A percentile compares a stretch with the other conserved stretches of the same genome.
phyloP scores from a whole-genome alignment of 1,140 invertebrate genomes.

The Antheraea pernyi region DNA sequence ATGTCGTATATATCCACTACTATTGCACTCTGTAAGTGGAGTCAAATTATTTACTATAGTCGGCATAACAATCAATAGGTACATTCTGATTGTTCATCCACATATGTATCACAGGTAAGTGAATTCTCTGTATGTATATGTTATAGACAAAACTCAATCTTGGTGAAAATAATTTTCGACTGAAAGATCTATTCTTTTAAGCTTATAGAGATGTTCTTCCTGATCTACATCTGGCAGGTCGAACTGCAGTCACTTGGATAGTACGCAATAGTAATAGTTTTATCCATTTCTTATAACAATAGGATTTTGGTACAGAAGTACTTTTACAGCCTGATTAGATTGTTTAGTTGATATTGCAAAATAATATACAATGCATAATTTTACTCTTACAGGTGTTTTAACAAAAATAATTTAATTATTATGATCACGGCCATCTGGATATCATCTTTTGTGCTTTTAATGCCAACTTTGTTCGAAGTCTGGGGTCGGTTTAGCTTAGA shows the following conservation, averaged over 20 bases:
- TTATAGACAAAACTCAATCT: background rate
- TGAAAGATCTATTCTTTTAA: background rate
- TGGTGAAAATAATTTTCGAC: background rate
- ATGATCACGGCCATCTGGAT: slow-evolving; percentile 87
- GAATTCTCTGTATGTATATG: background rate
- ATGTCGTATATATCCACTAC: slow-evolving; percentile 85
- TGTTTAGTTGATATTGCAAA: background rate
- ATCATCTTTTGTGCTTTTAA: slow-evolving; percentile 83
- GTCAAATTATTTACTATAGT: slow-evolving; percentile 88
- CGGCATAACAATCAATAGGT: slow-evolving; percentile 86
- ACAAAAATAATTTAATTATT: slow-evolving; percentile 81
- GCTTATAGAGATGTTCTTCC: no score
- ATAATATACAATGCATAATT: background rate
- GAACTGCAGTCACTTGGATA: no score
- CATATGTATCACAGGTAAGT: slow-evolving; percentile 85
- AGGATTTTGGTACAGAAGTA: no score
- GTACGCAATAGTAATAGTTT: no score
- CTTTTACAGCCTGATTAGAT: background rate
- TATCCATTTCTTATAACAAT: no score
- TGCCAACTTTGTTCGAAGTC: slow-evolving; percentile 84
- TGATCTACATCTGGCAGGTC: no score
- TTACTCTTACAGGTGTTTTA: slow-evolving; percentile 81
- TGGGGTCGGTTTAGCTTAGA: slow-evolving; percentile 89
- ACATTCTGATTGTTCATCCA: slow-evolving; percentile 89
- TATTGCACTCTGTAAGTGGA: slow-evolving; percentile 86